These are phyloP conservation scores for Hydropsyche betteni DNA, from an alignment of 2,888 invertebrate species.

Conservation along the genomic window DNA sequence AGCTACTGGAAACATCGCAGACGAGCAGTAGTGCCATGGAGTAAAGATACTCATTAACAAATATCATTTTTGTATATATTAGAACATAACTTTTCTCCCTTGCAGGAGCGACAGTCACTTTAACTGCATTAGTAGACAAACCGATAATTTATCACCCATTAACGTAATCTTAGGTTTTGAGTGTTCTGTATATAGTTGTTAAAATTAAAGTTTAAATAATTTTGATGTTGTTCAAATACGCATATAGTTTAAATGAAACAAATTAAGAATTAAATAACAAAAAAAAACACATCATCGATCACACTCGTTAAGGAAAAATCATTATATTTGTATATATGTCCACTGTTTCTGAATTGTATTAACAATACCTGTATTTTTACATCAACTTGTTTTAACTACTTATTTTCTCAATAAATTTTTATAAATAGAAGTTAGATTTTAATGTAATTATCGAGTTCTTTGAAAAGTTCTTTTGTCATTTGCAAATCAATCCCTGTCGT, in stretches of 20 bases:
- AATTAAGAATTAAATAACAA: not conserved
- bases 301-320: constrained; percentile 48
- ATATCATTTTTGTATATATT: constrained; percentile 46
- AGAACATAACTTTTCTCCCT: constrained; percentile 31
- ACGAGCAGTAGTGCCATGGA: constrained; percentile 50
- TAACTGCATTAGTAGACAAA: constrained; percentile 44
- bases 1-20: constrained; percentile 45
- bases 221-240: constrained; percentile 44
- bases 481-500: too few relatives aligned
- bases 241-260: constrained; percentile 21
- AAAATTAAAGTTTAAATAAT: constrained; percentile 40
- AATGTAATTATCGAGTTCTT: constrained; percentile 7
- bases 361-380: constrained; percentile 61
- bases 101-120: constrained; percentile 40
- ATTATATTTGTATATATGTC: constrained; percentile 40
- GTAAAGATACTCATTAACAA: constrained; percentile 46
- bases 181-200: constrained; percentile 48
- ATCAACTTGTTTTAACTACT: constrained; percentile 68
- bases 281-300: constrained; percentile 27
- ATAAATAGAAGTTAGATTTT: constrained; percentile 10
- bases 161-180: constrained; percentile 46
- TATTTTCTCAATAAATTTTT: constrained; percentile 65
- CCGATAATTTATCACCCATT: constrained; percentile 46
- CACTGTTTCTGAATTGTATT: constrained; percentile 43
- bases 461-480: too few relatives aligned